phyloP scores from a whole-genome alignment of 2,113 vertebrate species.

The Podocnemis expansa region DNA sequence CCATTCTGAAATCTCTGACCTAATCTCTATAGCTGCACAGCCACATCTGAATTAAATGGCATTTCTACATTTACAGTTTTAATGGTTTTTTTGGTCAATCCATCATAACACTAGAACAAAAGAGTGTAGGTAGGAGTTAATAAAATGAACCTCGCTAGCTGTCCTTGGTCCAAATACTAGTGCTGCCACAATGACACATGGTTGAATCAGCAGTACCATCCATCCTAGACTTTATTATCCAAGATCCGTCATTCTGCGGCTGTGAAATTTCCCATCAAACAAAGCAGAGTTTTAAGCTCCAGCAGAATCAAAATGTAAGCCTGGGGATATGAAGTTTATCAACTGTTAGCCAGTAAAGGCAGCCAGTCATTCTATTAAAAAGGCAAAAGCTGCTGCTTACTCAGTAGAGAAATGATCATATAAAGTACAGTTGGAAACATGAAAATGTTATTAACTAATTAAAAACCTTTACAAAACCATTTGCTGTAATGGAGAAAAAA shows the following conservation, averaged over 20 bases:
- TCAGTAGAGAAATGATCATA: background rate
- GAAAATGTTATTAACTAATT: background rate
- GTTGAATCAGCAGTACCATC: background rate
- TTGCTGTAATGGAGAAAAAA: background rate
- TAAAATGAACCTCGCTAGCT: background rate
- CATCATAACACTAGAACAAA: background rate
- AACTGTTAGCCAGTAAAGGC: background rate
- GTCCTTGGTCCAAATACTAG: accelerated
- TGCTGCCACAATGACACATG: accelerated
- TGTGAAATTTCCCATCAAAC: background rate
- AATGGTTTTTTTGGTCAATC: background rate
- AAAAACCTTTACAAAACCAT: background rate
- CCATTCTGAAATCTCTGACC: background rate
- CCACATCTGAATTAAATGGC: background rate
- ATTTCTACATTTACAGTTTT: background rate
- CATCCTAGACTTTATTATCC: background rate
- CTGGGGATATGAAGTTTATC: background rate
- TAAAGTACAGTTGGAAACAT: background rate
- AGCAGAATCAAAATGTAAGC: background rate
- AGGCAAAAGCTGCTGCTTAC: background rate
- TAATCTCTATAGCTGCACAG: background rate
- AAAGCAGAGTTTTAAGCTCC: background rate
- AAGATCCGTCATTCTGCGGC: background rate
- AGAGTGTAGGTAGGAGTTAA: background rate
- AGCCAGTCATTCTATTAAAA: accelerated